Base-by-base conservation (phyloP, 2,113 vertebrate genomes). In the Verasper variegatus region DNA sequence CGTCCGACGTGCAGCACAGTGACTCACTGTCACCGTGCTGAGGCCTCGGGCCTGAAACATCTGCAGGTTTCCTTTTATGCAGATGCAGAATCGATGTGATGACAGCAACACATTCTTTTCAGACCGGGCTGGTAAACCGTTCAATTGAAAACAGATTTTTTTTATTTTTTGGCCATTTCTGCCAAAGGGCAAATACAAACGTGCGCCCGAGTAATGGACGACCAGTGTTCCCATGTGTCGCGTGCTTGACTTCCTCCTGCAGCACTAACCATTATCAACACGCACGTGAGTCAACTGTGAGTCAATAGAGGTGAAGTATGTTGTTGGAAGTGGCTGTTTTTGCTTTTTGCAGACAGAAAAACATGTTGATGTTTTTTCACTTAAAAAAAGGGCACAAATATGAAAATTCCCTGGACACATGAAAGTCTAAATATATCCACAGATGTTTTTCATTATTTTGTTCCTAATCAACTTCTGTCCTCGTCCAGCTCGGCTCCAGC, bases 121-220 rank as follows among this genome's bases (percentile, higher is more conserved):
- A 18, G 5, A 5, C 45, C 2, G n/a, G 37, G 26, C 24, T 23
- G 58, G 13, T 55, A 60, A 77, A 68, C 54, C 31, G 18, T 60
- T 70, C 40, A 49, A 79, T 55, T 83, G 68, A 71, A 84, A 81
- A 79, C 72, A 60, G 21, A 9, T 65, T 73, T 64, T 51, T 17
- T 20, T 7, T 26, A 18, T 42, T 37, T 42, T 37, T 27, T 12
- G 8, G 2, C 37, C 26, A 23, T 74, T 75, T 61, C 21, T 68
- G 71, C 81, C 82, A 83, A 68, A 82, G 78, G 84, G 80, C 78
- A 68, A 56, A 27, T 12, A 82, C 59, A 51, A 35, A 52, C 54
- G 71, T n/a, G 7, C 20, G 47, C 55, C 40, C 14, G 54, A 56
- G 73, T 75, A 79, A 86, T 57, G 62, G 68, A 84, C 64, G 64